Percentiles rank a stretch among this genome's conserved stretches.
Conservation (phyloP, 2,113 vertebrate species). For the Oncorhynchus masou region DNA sequence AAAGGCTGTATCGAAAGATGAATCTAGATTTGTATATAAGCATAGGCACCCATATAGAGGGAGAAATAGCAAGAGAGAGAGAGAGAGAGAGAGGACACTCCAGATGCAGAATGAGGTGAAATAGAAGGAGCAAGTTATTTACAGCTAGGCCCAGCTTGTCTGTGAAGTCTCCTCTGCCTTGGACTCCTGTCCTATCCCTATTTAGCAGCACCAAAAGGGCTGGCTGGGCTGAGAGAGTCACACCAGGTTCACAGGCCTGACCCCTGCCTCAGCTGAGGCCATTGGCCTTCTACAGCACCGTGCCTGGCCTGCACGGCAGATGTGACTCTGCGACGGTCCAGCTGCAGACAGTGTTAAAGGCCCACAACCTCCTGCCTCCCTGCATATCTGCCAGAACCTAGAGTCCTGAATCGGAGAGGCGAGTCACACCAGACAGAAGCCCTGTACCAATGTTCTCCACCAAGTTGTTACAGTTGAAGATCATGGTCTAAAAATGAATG, state of each 20-base stretch:
- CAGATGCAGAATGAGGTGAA: conserved; percentile 50
- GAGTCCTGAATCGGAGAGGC: conserved; percentile 60
- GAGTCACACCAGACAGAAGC: conserved; percentile 4
- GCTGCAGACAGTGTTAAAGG: conserved; percentile 71
- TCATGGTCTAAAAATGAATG: conserved; percentile 49
- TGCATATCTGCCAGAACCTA: conserved; percentile 70
- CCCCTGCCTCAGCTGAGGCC: conserved; percentile 53
- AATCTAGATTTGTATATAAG: not conserved
- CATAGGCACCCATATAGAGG: not conserved
- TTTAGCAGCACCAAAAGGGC: conserved; percentile 62
- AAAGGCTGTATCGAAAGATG: not conserved
- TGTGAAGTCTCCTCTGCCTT: conserved; percentile 57
- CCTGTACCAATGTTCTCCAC: not conserved
- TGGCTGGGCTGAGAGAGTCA: conserved; percentile 52
- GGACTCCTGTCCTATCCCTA: conserved; percentile 58
- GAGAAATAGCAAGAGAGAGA: too few relatives aligned
- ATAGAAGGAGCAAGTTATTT: conserved; percentile 63
- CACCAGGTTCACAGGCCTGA: conserved; percentile 58
- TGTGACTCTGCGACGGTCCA: conserved; percentile 63
- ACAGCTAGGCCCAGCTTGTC: conserved; percentile 62
- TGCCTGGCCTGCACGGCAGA: conserved; percentile 61
- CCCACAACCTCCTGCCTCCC: conserved; percentile 70
- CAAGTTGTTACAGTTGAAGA: not conserved
- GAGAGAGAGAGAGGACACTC: not conserved
- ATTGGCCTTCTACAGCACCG: conserved; percentile 19